A percentile compares a stretch with the other conserved stretches of the same genome.
These are phyloP conservation scores for Oxygymnocypris stewartii DNA, from an alignment of 2,113 vertebrate species.

Conservation along the genomic window DNA sequence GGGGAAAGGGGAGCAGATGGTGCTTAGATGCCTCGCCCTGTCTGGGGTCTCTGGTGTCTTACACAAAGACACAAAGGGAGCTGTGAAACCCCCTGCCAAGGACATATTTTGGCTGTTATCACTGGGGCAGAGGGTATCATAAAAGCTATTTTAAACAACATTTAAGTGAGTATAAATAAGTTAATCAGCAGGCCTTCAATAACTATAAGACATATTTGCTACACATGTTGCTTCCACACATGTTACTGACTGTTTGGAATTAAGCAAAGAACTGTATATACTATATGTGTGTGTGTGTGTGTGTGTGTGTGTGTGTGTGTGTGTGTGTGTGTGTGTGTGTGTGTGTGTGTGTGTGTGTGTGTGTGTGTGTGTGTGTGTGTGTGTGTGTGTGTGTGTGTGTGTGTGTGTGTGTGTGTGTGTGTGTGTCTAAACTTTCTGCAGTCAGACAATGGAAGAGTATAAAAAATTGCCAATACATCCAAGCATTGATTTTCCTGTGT, in stretches of 20 bases:
- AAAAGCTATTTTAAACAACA: neutral
- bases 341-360: too few species aligned
- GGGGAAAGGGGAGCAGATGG: slow-evolving; percentile 58
- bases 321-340: too few species aligned
- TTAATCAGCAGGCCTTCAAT: neutral
- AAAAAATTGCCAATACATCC: neutral
- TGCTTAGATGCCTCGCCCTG: slow-evolving; percentile 44
- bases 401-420: neutral
- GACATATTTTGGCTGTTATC: neutral
- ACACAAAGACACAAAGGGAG: slow-evolving; percentile 48
- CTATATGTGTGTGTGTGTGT: too few species aligned
- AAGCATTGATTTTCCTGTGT: slow-evolving; percentile 13
- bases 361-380: too few species aligned
- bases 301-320: too few species aligned
- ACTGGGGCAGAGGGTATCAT: neutral
- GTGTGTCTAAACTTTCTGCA: neutral
- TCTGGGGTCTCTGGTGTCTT: slow-evolving; percentile 47
- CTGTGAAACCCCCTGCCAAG: slow-evolving; percentile 32
- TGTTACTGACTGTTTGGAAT: slow-evolving; percentile 9
- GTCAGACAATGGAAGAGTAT: neutral
- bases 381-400: too few species aligned
- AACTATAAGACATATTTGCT: neutral
- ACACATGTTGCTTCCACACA: slow-evolving; percentile 8
- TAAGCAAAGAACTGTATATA: neutral
- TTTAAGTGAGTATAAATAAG: neutral